Conservation (phyloP, 2,113 vertebrate species). For the Oryzias woworae region DNA sequence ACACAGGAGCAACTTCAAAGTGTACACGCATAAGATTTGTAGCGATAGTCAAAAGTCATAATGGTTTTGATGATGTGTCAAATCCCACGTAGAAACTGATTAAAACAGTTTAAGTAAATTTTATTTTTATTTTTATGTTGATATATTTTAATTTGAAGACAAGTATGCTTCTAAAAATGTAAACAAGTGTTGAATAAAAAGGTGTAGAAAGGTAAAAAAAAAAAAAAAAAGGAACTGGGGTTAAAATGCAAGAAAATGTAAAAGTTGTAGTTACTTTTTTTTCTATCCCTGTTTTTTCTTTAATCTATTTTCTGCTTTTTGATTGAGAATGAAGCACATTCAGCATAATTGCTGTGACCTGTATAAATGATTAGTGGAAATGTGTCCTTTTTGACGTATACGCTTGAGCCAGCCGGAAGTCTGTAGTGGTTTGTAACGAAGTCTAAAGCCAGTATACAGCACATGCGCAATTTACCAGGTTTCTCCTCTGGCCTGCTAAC, state of each 20-base stretch:
- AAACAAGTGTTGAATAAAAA: no score
- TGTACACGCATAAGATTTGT: not conserved
- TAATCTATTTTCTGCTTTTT: not conserved
- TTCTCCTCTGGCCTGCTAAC: constrained; percentile 71
- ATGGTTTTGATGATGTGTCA: constrained; percentile 10
- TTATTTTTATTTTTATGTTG: no score
- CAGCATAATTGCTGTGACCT: constrained; percentile 31
- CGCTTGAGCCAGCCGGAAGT: constrained; percentile 49
- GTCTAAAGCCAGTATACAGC: constrained; percentile 31
- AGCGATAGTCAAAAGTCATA: constrained; percentile 5
- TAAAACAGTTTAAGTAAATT: not conserved
- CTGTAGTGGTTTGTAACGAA: constrained; percentile 54
- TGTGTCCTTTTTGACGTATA: constrained; percentile 14
- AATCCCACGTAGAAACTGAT: not conserved
- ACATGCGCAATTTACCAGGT: constrained; percentile 62
- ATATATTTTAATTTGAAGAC: no score
- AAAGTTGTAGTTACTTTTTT: not conserved
- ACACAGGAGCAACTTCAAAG: constrained; percentile 40
- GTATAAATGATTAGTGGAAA: constrained; percentile 35
- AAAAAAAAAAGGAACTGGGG: no score
- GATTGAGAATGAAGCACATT: not conserved
- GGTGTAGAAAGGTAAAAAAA: no score
- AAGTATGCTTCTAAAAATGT: no score
- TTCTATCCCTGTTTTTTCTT: not conserved
- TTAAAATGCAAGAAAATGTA: not conserved